Base-by-base conservation (phyloP, 2,888 invertebrate species). In the Keiferia lycopersicella region DNA sequence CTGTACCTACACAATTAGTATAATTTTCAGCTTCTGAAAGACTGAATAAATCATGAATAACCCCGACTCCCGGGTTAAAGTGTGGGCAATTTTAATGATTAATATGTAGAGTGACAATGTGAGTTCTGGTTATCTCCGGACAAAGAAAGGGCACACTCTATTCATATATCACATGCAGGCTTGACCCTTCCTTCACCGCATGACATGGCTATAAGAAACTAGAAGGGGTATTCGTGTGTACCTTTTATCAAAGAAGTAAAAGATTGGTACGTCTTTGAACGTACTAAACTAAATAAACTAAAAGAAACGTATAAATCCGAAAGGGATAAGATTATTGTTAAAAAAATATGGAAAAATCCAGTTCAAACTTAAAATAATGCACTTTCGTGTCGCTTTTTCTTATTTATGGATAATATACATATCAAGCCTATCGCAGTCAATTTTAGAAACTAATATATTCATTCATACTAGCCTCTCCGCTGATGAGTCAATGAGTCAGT, bases 151-250 rank as follows among this genome's bases (percentile, higher is more conserved):
- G 83, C 78, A 72, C 78, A 72, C 70, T 80, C 85, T 82, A 86
- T 87, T 87, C 88, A 88, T 84, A 87, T 79, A 84, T 88, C 89
- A 88, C 75, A 79, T 77, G 80, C 89, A 89, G 88, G 79, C 81
- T 86, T 88, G 88, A 88, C 88, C 89, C 88, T 87, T 88, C 79
- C 79, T 74, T 74, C 70, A 70, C 74, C 74, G 65, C 73, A 71
- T 67, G 67, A 66, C 67, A 58, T 69, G 26, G 65, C 58, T 66
- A 69, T 62, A 65, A 68, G 69, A 45, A 10, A 67, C 75, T 75
- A 65, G 75, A 79, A 68, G 67, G 45, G 71, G 60, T 67, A 64
- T 4, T 26, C n/a, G n/a, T n/a, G n/a, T n/a, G n/a, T n/a, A n/a
- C n/a, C n/a, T n/a, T n/a, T n/a, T n/a, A n/a, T n/a, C n/a, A n/a